phyloP scores from a whole-genome alignment of 2,113 vertebrate species.

The Furnarius figulus region DNA sequence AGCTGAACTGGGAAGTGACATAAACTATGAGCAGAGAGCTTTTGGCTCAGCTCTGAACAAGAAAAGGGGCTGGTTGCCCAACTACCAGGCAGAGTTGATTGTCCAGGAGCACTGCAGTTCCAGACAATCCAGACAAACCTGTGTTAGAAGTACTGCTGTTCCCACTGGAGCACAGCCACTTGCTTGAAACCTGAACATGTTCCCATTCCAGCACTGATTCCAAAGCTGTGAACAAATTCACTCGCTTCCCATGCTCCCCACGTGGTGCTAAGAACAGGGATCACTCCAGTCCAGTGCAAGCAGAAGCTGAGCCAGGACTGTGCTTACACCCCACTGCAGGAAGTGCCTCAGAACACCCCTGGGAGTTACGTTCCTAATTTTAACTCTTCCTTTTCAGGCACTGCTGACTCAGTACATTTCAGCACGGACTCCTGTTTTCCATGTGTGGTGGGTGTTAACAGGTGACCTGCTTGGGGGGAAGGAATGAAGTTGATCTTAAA shows the following conservation, averaged over 20 bases:
- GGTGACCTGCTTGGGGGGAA: neutral
- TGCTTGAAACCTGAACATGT: rapidly evolving
- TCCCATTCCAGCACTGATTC: neutral
- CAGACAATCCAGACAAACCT: neutral
- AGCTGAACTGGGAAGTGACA: neutral
- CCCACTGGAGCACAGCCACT: rapidly evolving
- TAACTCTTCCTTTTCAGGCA: neutral
- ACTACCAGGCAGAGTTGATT: neutral
- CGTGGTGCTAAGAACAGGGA: rapidly evolving
- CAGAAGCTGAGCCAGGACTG: neutral
- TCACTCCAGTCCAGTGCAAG: rapidly evolving
- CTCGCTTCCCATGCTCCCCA: rapidly evolving
- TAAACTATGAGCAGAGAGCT: neutral
- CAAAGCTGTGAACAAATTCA: neutral
- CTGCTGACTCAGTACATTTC: neutral
- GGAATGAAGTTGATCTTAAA: neutral
- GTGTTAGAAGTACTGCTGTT: rapidly evolving
- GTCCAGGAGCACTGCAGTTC: neutral
- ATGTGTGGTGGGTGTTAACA: neutral
- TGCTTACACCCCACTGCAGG: neutral
- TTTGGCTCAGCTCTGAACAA: neutral
- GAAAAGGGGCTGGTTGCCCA: neutral
- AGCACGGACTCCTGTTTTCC: neutral
- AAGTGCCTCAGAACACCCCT: rapidly evolving
- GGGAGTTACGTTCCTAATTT: rapidly evolving